phyloP scores from a whole-genome alignment of 2,113 vertebrate genomes.

The Arizona elegans region DNA sequence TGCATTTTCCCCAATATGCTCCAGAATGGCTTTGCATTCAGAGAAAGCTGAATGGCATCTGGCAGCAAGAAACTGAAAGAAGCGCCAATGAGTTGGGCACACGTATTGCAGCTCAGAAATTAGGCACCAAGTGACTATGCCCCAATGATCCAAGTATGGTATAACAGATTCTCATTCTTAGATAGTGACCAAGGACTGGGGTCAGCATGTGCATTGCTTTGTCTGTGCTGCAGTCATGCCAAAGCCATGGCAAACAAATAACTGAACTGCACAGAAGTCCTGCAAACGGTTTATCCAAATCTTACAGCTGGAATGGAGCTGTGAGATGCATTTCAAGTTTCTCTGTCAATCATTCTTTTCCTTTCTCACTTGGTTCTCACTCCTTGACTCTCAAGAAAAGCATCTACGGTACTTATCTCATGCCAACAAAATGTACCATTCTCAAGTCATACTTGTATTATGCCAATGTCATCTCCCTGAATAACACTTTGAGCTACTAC shows the following conservation, averaged over 20 bases:
- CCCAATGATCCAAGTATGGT: not conserved
- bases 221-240: not conserved
- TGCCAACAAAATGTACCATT: conserved; percentile 51
- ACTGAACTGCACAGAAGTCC: not conserved
- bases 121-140: not conserved
- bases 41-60: not conserved
- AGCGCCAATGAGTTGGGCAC: not conserved
- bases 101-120: not conserved
- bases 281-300: not conserved
- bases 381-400: conserved; percentile 35
- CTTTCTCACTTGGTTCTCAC: conserved; percentile 53
- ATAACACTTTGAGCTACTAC: conserved; percentile 49
- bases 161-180: not conserved
- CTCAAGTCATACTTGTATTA: conserved; percentile 44
- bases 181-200: not conserved
- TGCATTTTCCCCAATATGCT: not conserved
- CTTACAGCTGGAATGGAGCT: not conserved
- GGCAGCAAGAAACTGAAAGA: not conserved
- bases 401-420: conserved; percentile 10
- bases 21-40: not conserved
- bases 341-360: conserved; percentile 17
- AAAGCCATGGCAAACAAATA: not conserved
- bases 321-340: not conserved
- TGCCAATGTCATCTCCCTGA: conserved; percentile 27
- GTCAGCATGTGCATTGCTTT: not conserved